Evolutionary conservation across 1,140 invertebrate species (phyloP).

Genomic region (Lepidostoma basale): DNA sequence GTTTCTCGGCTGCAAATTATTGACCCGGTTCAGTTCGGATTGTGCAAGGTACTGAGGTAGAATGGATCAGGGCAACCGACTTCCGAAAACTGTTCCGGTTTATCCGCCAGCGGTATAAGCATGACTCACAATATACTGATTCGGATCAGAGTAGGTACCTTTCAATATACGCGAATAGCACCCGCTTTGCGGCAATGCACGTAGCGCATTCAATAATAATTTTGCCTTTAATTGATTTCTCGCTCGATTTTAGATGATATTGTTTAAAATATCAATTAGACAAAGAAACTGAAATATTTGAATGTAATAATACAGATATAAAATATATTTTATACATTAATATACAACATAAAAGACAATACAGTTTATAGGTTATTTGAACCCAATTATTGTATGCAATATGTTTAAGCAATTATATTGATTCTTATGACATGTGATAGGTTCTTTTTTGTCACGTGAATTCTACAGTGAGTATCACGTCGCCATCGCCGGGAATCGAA

Average conservation of each 20-base stretch:
- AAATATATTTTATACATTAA: too few relatives aligned
- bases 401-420: too few relatives aligned
- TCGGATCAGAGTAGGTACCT: not conserved
- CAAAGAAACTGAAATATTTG: not conserved
- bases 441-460: too few relatives aligned
- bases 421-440: too few relatives aligned
- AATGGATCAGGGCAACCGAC: slow-evolving; percentile 22
- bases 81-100: slow-evolving; percentile 27
- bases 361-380: too few relatives aligned
- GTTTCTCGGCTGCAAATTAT: slow-evolving; percentile 25
- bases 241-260: too few relatives aligned
- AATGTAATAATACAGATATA: not conserved
- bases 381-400: too few relatives aligned
- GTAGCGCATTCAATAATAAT: not conserved
- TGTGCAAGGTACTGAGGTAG: slow-evolving; percentile 10
- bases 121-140: not conserved
- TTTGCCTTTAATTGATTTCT: slow-evolving; percentile 4
- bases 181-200: slow-evolving; percentile 11
- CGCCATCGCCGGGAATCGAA: too few relatives aligned
- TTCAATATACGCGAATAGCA: not conserved
- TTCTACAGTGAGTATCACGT: too few relatives aligned
- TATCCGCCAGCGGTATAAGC: not conserved
- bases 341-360: too few relatives aligned
- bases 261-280: too few relatives aligned
- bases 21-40: slow-evolving; percentile 28